Evolutionary conservation across 2,113 vertebrate species (phyloP), one percentile per base, ranked within the genome.

Genomic region (Vidua macroura): DNA sequence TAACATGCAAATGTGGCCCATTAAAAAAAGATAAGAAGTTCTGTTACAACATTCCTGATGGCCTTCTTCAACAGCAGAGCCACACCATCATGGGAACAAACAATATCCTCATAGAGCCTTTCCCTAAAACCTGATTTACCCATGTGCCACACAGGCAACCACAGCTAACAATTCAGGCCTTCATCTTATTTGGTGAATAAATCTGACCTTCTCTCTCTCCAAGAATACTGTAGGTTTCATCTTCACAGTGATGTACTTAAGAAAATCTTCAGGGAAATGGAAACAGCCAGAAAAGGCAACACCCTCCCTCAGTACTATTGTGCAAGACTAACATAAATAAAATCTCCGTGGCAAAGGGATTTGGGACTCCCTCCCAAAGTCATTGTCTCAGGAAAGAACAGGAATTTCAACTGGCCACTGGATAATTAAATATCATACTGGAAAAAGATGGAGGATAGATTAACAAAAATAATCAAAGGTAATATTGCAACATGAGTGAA

Each of bases 231-330:
- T 31, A 62, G 70, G n/a, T 72, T 95, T 96, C 84, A 74, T 84
- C 87, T 97, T 98, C 97, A 98, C 97, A 97, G 97, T 94, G 88
- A 90, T 53, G 56, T 84, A 67, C 33, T 49, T 28, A 70, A 70
- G 53, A 88, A 43, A 41, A 76, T 74, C 81, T 92, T 91, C 83
- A 77, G 89, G 89, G 86, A 83, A 80, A 74, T 13, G 69, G 58
- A 19, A 77, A 24, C 30, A 55, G 63, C 62, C 89, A 94, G 60
- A 22, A n/a, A 82, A 82, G 55, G 39, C 27, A 63, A 77, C 3
- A 5, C 31, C 7, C 23, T 70, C 75, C 52, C 53, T 55, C 21
- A 20, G 5, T 28, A 28, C 30, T 59, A 37, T 69, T 67, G 80
- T 93, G 62, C 39, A 91, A 95, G 88, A 73, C 77, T 77, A 89